A percentile compares a stretch with the other conserved stretches of the same genome.
Evolutionary conservation across 2,797 vertebrate genomes (phyloP).

Genomic region (Galaxias olidus): DNA sequence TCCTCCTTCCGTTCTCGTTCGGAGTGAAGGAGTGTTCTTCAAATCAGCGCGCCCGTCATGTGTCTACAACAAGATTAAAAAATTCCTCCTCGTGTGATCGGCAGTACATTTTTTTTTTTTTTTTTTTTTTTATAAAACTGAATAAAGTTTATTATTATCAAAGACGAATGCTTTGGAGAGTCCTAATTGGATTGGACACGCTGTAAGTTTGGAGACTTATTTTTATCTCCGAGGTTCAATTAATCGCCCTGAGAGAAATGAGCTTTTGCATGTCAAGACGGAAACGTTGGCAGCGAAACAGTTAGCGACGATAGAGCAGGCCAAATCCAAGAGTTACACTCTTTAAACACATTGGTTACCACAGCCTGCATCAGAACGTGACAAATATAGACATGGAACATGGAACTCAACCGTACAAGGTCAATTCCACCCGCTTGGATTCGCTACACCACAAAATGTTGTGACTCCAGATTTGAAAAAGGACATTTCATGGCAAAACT

Average conservation of each 20-base stretch:
- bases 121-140: too few relatives aligned
- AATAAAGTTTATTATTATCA: too few relatives aligned
- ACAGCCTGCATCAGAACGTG: constrained; percentile 10
- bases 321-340: constrained; percentile 68
- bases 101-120: too few relatives aligned
- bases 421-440: constrained; percentile 47
- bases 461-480: too few relatives aligned
- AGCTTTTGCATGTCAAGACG: constrained; percentile 67
- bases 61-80: too few relatives aligned
- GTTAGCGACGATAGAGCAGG: constrained; percentile 71
- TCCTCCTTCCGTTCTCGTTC: too few relatives aligned
- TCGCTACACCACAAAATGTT: neutral
- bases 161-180: constrained; percentile 52
- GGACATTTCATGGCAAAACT: too few relatives aligned
- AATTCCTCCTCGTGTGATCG: too few relatives aligned
- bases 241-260: constrained; percentile 69
- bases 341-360: constrained; percentile 12
- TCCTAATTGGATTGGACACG: constrained; percentile 75
- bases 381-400: constrained; percentile 65
- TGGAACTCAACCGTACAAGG: constrained; percentile 68
- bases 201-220: constrained; percentile 69
- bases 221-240: constrained; percentile 68
- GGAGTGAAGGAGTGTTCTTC: too few relatives aligned
- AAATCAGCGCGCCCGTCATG: too few relatives aligned
- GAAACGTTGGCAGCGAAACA: constrained; percentile 71